Conservation (phyloP, 2,113 vertebrate genomes). For the Shinisaurus crocodilurus region DNA sequence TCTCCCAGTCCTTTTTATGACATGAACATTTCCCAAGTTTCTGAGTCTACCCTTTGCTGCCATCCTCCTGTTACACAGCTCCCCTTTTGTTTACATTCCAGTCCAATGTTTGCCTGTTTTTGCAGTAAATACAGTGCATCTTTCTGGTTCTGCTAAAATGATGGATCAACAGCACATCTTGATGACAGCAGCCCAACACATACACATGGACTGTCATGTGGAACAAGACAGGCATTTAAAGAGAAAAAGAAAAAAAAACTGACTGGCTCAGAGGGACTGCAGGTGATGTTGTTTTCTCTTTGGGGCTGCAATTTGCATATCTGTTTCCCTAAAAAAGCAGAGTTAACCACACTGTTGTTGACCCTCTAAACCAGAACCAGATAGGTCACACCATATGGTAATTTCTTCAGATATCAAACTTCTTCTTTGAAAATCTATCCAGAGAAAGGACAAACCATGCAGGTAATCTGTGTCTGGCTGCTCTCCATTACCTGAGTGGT, state of each 20-base stretch:
- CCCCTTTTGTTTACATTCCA: constrained; percentile 37
- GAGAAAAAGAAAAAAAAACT: background rate
- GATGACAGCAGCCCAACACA: background rate
- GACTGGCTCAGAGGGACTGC: constrained; percentile 32
- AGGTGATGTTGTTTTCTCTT: constrained; percentile 34
- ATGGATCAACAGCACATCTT: background rate
- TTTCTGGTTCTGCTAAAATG: constrained; percentile 27
- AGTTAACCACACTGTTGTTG: constrained; percentile 59
- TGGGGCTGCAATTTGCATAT: constrained; percentile 57
- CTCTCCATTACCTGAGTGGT: background rate
- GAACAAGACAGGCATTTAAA: constrained; percentile 28
- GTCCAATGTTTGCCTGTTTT: constrained; percentile 35
- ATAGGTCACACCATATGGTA: constrained; percentile 61
- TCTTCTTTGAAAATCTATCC: constrained; percentile 12
- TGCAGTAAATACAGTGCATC: constrained; percentile 35
- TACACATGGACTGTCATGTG: background rate
- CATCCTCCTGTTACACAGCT: constrained; percentile 17
- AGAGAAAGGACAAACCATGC: background rate
- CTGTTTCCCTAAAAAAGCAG: constrained; percentile 63
- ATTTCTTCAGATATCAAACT: constrained; percentile 59
- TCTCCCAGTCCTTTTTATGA: constrained; percentile 45
- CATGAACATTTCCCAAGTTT: constrained; percentile 59
- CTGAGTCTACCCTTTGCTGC: constrained; percentile 36
- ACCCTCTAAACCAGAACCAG: constrained; percentile 69
- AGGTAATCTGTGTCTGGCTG: background rate